phyloP scores from a whole-genome alignment of 2,113 vertebrate genomes.

The Nothobranchius kuhntae region DNA sequence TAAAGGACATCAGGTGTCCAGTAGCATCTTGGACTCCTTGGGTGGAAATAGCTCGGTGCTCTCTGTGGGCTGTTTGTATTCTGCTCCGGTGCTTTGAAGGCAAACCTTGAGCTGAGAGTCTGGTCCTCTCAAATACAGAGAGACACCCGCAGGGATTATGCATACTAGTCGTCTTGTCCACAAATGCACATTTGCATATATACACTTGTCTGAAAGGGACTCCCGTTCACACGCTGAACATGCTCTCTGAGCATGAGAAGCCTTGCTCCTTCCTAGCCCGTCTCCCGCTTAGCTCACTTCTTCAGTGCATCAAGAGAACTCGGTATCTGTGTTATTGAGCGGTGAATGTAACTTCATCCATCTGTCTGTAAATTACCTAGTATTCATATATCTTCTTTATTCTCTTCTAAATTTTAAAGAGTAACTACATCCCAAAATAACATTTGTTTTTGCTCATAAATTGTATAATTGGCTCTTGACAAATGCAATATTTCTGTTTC shows the following conservation, averaged over 20 bases:
- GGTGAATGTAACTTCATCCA: conserved; percentile 28
- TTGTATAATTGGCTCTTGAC: too few species aligned
- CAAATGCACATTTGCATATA: conserved; percentile 25
- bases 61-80: conserved; percentile 33
- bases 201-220: conserved; percentile 22
- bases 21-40: conserved; percentile 25
- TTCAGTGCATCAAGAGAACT: conserved; percentile 38
- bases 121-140: conserved; percentile 8
- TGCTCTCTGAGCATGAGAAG: conserved; percentile 35
- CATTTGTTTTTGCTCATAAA: too few species aligned
- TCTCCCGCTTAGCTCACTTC: not conserved
- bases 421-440: too few species aligned
- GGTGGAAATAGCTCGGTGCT: conserved; percentile 4
- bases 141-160: conserved; percentile 16
- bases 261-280: conserved; percentile 21
- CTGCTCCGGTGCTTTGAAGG: conserved; percentile 28
- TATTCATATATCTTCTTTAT: conserved; percentile 6
- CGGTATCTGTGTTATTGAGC: conserved; percentile 16
- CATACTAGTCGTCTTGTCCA: conserved; percentile 18
- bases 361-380: conserved; percentile 38
- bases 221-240: conserved; percentile 18
- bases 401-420: not conserved
- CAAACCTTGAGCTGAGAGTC: conserved; percentile 51
- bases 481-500: too few species aligned
- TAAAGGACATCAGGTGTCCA: conserved; percentile 39